A percentile compares a stretch with the other conserved stretches of the same genome.
Conservation (phyloP, 2,113 vertebrate genomes). For the Pipa parva region DNA sequence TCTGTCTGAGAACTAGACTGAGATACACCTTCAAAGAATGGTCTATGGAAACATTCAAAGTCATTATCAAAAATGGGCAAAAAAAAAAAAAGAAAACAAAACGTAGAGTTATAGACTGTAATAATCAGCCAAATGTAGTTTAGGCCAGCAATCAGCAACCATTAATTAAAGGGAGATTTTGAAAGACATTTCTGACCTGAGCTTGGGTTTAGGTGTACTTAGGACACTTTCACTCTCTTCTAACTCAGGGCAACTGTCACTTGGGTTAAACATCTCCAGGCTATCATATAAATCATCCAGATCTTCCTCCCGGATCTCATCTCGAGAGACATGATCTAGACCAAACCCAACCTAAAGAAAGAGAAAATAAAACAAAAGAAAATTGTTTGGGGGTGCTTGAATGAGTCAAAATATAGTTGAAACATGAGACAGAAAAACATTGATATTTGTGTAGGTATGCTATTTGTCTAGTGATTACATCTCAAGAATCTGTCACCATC, state of each 20-base stretch:
- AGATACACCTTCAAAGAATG: constrained; percentile 90
- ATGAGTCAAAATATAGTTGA: too few species aligned
- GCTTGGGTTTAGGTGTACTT: constrained; percentile 88
- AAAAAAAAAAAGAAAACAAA: background rate
- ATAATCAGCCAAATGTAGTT: background rate
- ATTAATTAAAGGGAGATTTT: background rate
- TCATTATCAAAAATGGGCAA: background rate
- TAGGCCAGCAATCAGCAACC: background rate
- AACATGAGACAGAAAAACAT: too few species aligned
- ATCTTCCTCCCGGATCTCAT: constrained; percentile 89
- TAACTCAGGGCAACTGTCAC: constrained; percentile 89
- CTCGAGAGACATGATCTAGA: constrained; percentile 83
- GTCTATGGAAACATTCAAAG: constrained; percentile 57
- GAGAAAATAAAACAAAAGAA: background rate
- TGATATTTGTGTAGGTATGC: too few species aligned
- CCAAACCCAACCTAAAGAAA: constrained; percentile 87
- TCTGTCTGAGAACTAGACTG: constrained; percentile 93
- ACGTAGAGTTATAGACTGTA: too few species aligned
- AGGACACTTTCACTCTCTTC: constrained; percentile 90
- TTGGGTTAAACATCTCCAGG: constrained; percentile 92
- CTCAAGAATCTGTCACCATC: too few species aligned
- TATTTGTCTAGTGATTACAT: too few species aligned
- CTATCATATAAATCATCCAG: constrained; percentile 89
- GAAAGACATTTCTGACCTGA: constrained; percentile 65
- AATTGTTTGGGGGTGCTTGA: background rate